Percentiles rank a stretch among this genome's conserved stretches.
phyloP scores from a whole-genome alignment of 2,888 invertebrate genomes.

The Papilio gigon region DNA sequence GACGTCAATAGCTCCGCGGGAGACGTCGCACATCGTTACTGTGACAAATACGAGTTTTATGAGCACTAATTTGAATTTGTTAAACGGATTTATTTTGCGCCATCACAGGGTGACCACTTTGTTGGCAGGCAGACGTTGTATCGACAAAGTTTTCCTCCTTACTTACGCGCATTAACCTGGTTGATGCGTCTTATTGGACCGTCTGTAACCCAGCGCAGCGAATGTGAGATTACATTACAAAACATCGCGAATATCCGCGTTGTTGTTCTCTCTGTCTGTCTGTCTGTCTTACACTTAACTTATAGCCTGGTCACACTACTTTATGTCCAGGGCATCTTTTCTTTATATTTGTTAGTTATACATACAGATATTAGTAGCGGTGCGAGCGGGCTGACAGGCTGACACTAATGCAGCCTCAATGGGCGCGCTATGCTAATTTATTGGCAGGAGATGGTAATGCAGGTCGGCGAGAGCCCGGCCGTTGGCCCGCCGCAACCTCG shows the following conservation, averaged over 20 bases:
- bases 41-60: conserved; percentile 20
- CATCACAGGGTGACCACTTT: conserved; percentile 3
- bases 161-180: conserved; percentile 28
- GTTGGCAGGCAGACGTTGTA: background rate
- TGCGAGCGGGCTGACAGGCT: background rate
- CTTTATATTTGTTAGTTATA: conserved; percentile 13
- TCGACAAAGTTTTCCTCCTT: conserved; percentile 1
- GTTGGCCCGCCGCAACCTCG: background rate
- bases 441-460: conserved; percentile 26
- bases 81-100: background rate
- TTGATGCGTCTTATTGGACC: background rate
- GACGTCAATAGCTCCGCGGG: background rate
- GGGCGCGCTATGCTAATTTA: conserved; percentile 29
- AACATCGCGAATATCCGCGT: background rate
- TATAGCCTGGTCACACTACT: conserved; percentile 25
- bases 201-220: conserved; percentile 17
- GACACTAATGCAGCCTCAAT: conserved; percentile 20
- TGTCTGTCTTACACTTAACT: background rate
- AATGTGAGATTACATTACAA: conserved; percentile 19
- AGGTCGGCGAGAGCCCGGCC: conserved; percentile 11
- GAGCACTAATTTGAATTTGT: conserved; percentile 15
- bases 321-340: background rate
- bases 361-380: background rate
- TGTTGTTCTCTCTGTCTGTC: background rate
- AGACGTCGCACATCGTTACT: conserved; percentile 23